Evolutionary conservation across 2,797 vertebrate species (phyloP).

Genomic region (Lophotriccus pileatus): DNA sequence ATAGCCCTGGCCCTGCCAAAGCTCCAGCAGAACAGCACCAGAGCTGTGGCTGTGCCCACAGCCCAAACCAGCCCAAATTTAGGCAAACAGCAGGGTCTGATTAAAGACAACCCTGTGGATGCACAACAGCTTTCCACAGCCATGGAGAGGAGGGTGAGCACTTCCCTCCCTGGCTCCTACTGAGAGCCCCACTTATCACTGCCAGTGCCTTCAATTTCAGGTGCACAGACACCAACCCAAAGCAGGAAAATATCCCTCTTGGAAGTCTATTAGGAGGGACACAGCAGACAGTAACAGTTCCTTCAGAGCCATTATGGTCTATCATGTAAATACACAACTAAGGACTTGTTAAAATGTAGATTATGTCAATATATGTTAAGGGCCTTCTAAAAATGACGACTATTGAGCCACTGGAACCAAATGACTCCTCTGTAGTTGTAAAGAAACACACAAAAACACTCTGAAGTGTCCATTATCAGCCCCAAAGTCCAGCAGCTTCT

Average conservation of each 20-base stretch:
- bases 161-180: not conserved
- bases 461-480: not conserved
- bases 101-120: not conserved
- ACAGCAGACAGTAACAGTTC: not conserved
- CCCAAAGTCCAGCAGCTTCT: not conserved
- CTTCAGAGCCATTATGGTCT: not conserved
- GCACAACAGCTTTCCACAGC: not conserved
- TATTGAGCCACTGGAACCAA: not conserved
- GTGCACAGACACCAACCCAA: not conserved
- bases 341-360: constrained; percentile 29
- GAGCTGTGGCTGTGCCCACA: not conserved
- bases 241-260: not conserved
- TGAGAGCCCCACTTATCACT: not conserved
- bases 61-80: not conserved
- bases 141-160: not conserved
- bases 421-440: not conserved
- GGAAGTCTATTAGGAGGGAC: not conserved
- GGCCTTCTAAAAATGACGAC: not conserved
- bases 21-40: not conserved
- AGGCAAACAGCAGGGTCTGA: not conserved
- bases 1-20: not conserved
- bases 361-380: not conserved
- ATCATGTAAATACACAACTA: constrained; percentile 22
- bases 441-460: not conserved
- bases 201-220: not conserved